Base-by-base conservation (phyloP, 2,888 invertebrate genomes). In the Eupeodes latifasciatus region DNA sequence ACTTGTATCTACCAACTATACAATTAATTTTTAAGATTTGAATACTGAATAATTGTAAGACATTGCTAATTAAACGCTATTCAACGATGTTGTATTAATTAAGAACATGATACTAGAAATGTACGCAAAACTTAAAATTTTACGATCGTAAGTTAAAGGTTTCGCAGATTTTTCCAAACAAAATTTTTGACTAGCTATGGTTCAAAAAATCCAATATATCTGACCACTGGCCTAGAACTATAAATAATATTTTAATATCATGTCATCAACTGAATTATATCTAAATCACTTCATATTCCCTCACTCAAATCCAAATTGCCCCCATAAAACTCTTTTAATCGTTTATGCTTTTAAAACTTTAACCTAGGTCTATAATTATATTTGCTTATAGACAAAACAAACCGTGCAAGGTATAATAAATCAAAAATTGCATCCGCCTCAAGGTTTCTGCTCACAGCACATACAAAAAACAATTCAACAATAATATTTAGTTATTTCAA, bases 351-450 rank as follows among this genome's bases (percentile, higher is more conserved):
- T 3, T 62, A 44, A 16, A 62, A 3, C 1, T 36, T 36, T n/a
- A 36, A 59, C 19, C 27, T n/a, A 14, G 34, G 57, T 36, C 3
- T 59, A n/a, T 61, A 40, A 40, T 40, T 40, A 0, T 10, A 10
- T 2, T 66, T 49, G 4, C 12, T 27, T 27, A 3, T 27, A 27
- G 27, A 2, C 40, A 9, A 40, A 40, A 40, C 40, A 27, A 14
- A 66, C 47, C 19, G 16, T 40, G 10, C n/a, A 64, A 49, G 1
- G 27, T 9, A 40, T 40, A 49, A 66, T 66, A 64, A 64, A 27
- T 55, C 6, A 71, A 40, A 55, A 55, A 19, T 40, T 55, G 55
- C 71, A 71, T 55, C 71, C 19, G 34, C 55, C 40, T 71, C 36
- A 55, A 71, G 19, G 36, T 69, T 53, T 69, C 40, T 40, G 10